A percentile compares a stretch with the other conserved stretches of the same genome.
phyloP scores from a whole-genome alignment of 1,140 invertebrate species.

The Heliconius himera region DNA sequence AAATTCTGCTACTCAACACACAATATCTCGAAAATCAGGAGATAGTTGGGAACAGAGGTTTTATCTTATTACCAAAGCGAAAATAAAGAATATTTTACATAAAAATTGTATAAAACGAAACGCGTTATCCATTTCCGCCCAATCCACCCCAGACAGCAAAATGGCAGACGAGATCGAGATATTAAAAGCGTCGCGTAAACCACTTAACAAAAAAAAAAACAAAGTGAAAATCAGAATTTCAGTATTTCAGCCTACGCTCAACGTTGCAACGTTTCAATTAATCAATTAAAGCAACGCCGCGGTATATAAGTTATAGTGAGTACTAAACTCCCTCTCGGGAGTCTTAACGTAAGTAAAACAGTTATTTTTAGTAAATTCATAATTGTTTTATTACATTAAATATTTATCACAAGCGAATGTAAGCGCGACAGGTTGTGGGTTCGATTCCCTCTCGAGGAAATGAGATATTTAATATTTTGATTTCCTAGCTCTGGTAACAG shows the following conservation, averaged over 20 bases:
- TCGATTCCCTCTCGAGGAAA: too few relatives aligned
- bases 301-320: neutral
- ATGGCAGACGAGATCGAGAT: conserved; percentile 7
- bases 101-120: neutral
- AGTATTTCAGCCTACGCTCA: neutral
- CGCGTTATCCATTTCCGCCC: neutral
- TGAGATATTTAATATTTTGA: too few relatives aligned
- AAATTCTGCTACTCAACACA: too few relatives aligned
- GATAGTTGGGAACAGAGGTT: too few relatives aligned
- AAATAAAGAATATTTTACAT: neutral
- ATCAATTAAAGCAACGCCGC: conserved; percentile 7
- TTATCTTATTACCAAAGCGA: too few relatives aligned
- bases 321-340: too few relatives aligned
- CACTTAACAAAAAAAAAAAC: neutral
- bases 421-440: too few relatives aligned
- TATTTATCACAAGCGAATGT: too few relatives aligned
- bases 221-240: conserved; percentile 2
- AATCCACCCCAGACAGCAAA: neutral
- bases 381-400: too few relatives aligned
- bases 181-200: conserved; percentile 14
- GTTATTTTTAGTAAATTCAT: neutral
- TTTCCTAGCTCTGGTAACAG: too few relatives aligned
- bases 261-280: conserved; percentile 10
- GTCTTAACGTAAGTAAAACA: too few relatives aligned
- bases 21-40: too few relatives aligned